phyloP scores from a whole-genome alignment of 2,888 invertebrate genomes.

The Eilema griseolum region DNA sequence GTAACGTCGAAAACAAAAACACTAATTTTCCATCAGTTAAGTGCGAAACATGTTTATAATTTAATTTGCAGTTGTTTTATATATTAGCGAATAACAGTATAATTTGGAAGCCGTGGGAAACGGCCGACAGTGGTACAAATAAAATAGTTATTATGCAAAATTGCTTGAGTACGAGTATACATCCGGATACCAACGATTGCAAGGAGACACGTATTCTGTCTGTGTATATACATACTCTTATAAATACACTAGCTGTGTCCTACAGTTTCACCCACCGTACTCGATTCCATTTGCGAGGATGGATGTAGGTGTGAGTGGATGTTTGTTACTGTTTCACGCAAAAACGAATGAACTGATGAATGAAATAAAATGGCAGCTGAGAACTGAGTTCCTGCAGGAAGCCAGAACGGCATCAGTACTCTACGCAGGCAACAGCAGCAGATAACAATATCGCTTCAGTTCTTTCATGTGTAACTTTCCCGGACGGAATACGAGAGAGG shows the following conservation, averaged over 20 bases:
- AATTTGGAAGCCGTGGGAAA: conserved; percentile 46
- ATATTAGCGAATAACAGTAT: conserved; percentile 29
- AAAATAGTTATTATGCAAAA: conserved; percentile 31
- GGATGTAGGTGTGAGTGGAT: no score
- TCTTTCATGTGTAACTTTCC: background rate
- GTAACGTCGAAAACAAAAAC: background rate
- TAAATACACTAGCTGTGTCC: background rate
- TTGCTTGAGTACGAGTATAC: conserved; percentile 5
- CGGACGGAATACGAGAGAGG: background rate
- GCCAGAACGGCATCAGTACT: no score
- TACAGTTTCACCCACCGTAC: no score
- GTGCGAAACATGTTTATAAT: conserved; percentile 19
- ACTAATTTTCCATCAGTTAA: conserved; percentile 11
- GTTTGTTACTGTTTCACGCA: no score
- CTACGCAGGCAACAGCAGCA: no score
- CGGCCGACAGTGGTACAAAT: conserved; percentile 33
- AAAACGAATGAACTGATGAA: no score
- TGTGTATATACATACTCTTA: background rate
- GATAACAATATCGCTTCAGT: no score
- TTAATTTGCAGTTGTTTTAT: conserved; percentile 16
- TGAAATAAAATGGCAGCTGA: no score
- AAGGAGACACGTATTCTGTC: background rate
- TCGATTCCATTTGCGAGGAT: no score
- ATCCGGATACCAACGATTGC: background rate
- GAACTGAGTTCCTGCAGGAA: no score